Conservation (phyloP, 2,797 vertebrate genomes). For the Mormyrops attenuatus region DNA sequence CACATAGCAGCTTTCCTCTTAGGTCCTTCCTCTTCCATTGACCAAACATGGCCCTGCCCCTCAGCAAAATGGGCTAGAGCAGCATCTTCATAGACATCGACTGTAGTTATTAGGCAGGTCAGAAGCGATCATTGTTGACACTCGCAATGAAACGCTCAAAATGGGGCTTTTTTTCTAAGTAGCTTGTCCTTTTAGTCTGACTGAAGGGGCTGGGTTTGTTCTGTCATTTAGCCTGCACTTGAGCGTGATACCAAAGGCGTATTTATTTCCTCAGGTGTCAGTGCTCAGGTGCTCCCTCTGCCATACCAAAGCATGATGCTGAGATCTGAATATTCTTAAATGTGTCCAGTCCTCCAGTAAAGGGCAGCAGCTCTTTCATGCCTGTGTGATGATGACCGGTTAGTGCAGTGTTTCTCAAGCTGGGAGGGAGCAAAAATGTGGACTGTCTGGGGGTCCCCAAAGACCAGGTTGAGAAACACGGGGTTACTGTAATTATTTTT, state of each 20-base stretch:
- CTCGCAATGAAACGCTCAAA: constrained; percentile 18
- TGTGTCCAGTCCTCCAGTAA: neutral
- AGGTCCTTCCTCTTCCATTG: neutral
- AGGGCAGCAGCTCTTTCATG: neutral
- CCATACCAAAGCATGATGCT: neutral
- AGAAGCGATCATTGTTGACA: constrained; percentile 16
- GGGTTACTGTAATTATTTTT: neutral
- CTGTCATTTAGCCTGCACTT: constrained; percentile 4
- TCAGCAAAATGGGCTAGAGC: neutral
- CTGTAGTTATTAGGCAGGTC: constrained; percentile 13
- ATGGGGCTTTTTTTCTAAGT: constrained; percentile 4
- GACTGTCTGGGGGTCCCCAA: neutral
- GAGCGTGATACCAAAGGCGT: neutral
- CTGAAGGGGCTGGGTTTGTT: neutral
- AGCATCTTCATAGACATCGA: constrained; percentile 20
- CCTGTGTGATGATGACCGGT: neutral
- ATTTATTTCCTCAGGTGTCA: neutral
- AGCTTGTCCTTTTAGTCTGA: neutral
- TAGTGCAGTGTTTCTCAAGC: neutral
- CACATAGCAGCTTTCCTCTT: constrained; percentile 21
- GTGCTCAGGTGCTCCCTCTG: neutral
- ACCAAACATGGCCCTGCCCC: neutral
- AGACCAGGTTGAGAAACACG: neutral
- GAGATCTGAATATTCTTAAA: neutral
- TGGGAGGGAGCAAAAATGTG: neutral